Evolutionary conservation across 2,888 invertebrate genomes (phyloP).

Genomic region (Sinopyrophorus schimmeli): DNA sequence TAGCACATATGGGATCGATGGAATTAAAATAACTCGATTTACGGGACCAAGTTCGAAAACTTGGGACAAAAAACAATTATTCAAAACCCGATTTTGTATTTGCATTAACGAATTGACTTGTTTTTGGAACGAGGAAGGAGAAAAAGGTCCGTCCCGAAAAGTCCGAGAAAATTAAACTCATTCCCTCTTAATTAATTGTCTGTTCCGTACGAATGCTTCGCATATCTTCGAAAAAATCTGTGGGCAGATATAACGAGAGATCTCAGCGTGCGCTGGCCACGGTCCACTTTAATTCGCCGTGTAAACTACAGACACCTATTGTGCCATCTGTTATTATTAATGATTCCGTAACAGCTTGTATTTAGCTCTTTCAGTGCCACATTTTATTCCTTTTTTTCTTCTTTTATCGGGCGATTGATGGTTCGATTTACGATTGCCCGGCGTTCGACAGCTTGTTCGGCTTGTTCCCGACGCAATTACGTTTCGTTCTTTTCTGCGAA

Average conservation of each 20-base stretch:
- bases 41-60: too few relatives aligned
- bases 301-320: conserved; percentile 49
- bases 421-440: conserved; percentile 24
- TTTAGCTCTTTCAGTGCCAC: conserved; percentile 34
- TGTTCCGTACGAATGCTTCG: conserved; percentile 26
- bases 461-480: too few relatives aligned
- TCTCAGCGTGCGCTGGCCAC: conserved; percentile 37
- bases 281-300: conserved; percentile 45
- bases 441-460: conserved; percentile 23
- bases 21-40: too few relatives aligned
- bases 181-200: conserved; percentile 28
- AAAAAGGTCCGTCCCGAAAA: too few relatives aligned
- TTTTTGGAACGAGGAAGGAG: too few relatives aligned
- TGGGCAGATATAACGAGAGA: conserved; percentile 35
- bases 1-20: too few relatives aligned
- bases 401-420: conserved; percentile 26
- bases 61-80: too few relatives aligned
- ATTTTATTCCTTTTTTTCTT: conserved; percentile 21
- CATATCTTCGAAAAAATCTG: conserved; percentile 29
- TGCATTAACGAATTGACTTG: too few relatives aligned
- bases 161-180: conserved; percentile 30
- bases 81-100: too few relatives aligned
- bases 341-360: conserved; percentile 42
- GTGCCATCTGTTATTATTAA: conserved; percentile 46
- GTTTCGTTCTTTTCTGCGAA: too few relatives aligned